phyloP scores from a whole-genome alignment of 1,140 invertebrate species.

The Drosophila bipectinata region DNA sequence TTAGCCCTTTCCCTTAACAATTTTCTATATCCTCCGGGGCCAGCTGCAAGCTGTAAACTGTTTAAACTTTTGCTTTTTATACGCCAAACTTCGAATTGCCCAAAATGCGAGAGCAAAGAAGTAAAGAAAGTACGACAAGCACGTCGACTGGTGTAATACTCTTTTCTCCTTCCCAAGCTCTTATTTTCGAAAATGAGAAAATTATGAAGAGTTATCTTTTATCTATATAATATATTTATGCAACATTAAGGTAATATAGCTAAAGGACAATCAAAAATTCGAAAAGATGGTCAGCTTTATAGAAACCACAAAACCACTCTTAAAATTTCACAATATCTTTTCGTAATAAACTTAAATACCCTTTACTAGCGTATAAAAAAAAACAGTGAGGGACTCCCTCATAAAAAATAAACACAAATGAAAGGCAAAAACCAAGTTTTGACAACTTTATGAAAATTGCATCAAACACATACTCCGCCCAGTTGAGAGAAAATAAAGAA shows the following conservation, averaged over 20 bases:
- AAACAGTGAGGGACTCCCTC: neutral
- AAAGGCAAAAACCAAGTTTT: constrained; percentile 22
- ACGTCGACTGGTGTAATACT: neutral
- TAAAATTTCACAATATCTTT: too few relatives aligned
- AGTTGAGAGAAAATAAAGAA: constrained; percentile 15
- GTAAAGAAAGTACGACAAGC: neutral
- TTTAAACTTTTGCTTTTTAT: constrained; percentile 70
- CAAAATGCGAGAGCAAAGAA: constrained; percentile 2
- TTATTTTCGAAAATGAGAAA: too few relatives aligned
- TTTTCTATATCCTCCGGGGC: constrained; percentile 24
- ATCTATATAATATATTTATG: too few relatives aligned
- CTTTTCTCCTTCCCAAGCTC: neutral
- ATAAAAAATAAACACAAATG: constrained; percentile 32
- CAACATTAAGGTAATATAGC: too few relatives aligned
- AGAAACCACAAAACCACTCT: too few relatives aligned
- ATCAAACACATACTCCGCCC: neutral
- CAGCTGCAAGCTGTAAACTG: constrained; percentile 57
- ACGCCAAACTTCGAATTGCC: constrained; percentile 23
- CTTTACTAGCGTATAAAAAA: too few relatives aligned
- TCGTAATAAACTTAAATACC: too few relatives aligned
- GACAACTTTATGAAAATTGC: constrained; percentile 39
- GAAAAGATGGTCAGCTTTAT: too few relatives aligned
- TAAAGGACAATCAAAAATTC: too few relatives aligned
- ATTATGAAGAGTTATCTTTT: too few relatives aligned
- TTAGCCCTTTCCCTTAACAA: neutral